Conservation (phyloP, 2,888 invertebrate genomes). For the Xiphydria camelus region DNA sequence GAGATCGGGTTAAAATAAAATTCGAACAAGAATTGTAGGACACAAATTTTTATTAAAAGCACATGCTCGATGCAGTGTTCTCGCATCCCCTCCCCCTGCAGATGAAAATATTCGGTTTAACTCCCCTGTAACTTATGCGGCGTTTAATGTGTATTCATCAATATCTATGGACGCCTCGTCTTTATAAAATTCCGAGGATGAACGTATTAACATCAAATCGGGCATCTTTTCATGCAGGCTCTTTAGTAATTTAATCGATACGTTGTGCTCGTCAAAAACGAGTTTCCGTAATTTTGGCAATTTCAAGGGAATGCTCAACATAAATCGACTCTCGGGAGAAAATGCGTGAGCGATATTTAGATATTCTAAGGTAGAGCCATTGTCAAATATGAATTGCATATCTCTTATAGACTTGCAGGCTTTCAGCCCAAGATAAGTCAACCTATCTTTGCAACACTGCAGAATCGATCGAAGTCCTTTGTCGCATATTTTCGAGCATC, state of each 20-base stretch:
- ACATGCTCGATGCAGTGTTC: too few relatives aligned
- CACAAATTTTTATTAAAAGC: too few relatives aligned
- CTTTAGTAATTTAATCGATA: conserved; percentile 2
- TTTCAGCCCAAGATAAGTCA: conserved; percentile 7
- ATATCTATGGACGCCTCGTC: neutral
- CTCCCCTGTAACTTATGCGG: neutral
- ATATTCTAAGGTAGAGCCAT: conserved; percentile 7
- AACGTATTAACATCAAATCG: conserved; percentile 6
- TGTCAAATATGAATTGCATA: conserved; percentile 3
- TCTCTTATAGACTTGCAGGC: conserved; percentile 10
- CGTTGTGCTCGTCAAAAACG: conserved; percentile 2
- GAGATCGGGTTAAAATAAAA: too few relatives aligned
- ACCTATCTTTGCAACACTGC: conserved; percentile 6
- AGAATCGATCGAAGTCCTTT: conserved; percentile 2
- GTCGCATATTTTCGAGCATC: conserved; percentile 7
- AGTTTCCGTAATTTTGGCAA: conserved; percentile 3
- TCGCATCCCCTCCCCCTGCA: too few relatives aligned
- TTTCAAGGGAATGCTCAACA: neutral
- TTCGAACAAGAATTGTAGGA: neutral
- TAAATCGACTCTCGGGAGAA: neutral
- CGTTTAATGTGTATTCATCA: neutral
- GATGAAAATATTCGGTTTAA: too few relatives aligned
- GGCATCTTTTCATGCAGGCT: neutral
- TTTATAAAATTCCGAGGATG: conserved; percentile 8
- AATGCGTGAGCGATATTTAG: conserved; percentile 7